These are phyloP conservation scores for Amphipyra tragopoginis DNA, from an alignment of 2,888 invertebrate species.

Conservation along the genomic window DNA sequence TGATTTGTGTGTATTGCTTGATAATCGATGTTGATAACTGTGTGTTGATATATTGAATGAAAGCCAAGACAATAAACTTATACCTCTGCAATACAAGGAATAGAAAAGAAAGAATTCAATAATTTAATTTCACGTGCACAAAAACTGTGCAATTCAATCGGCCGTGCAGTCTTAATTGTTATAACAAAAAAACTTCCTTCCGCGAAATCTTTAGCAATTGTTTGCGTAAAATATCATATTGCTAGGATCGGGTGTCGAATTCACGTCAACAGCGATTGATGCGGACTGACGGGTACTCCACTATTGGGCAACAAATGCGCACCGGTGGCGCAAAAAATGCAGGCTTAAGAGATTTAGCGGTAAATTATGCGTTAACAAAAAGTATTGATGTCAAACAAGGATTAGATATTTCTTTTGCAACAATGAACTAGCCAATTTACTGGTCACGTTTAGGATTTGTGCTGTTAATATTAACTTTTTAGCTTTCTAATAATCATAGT, in stretches of 20 bases:
- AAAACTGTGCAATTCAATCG: constrained; percentile 51
- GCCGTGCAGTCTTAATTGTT: constrained; percentile 36
- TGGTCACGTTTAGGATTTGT: no score
- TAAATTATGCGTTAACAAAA: constrained; percentile 11
- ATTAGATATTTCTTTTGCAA: constrained; percentile 3
- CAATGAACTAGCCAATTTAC: constrained; percentile 3
- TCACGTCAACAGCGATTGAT: constrained; percentile 66
- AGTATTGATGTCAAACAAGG: constrained; percentile 38
- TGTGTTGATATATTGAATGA: no score
- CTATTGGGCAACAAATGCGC: constrained; percentile 60
- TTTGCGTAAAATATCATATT: constrained; percentile 79
- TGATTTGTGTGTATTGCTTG: no score
- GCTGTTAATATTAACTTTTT: no score
- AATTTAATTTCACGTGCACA: constrained; percentile 14
- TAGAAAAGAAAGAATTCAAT: constrained; percentile 15
- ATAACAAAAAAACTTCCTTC: constrained; percentile 79
- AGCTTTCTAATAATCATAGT: no score
- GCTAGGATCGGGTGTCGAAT: constrained; percentile 75
- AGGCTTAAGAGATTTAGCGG: constrained; percentile 15
- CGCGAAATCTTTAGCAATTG: constrained; percentile 74
- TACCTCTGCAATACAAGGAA: not conserved
- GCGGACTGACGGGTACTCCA: constrained; percentile 53
- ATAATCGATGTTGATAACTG: no score
- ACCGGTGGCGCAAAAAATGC: constrained; percentile 56
- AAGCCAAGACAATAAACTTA: not conserved